These are phyloP conservation scores for Labrus mixtus DNA, from an alignment of 2,113 vertebrate genomes.

Conservation along the genomic window DNA sequence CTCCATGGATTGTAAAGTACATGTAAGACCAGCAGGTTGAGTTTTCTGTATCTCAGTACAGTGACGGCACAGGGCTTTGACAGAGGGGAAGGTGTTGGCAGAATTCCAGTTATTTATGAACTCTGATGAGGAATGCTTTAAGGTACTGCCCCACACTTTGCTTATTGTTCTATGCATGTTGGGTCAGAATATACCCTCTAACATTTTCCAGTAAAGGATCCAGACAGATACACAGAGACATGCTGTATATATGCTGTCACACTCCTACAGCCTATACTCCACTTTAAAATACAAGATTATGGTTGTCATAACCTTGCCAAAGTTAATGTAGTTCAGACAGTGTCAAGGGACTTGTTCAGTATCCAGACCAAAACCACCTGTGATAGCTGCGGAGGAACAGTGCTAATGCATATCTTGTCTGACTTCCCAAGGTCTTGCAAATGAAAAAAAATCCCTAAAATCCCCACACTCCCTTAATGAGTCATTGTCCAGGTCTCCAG, in stretches of 20 bases:
- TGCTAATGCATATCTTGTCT: conserved; percentile 38
- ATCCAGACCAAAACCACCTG: conserved; percentile 41
- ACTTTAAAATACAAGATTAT: conserved; percentile 42
- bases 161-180: conserved; percentile 56
- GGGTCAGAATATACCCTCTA: conserved; percentile 34
- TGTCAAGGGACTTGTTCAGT: conserved; percentile 32
- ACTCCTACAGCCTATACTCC: conserved; percentile 17
- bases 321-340: conserved; percentile 42
- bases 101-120: conserved; percentile 58
- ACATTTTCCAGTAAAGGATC: conserved; percentile 50
- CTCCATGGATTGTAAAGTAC: no score
- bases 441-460: conserved; percentile 55
- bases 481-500: conserved; percentile 32
- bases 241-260: conserved; percentile 15
- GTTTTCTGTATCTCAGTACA: conserved; percentile 14
- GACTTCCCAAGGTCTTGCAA: conserved; percentile 19
- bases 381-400: conserved; percentile 50
- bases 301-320: conserved; percentile 53
- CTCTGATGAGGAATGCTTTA: conserved; percentile 52
- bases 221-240: conserved; percentile 49
- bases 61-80: conserved; percentile 19
- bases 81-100: conserved; percentile 36
- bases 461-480: conserved; percentile 52
- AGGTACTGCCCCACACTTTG: conserved; percentile 47
- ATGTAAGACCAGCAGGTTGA: conserved; percentile 1